These are phyloP conservation scores for Tangara arthus DNA, from an alignment of 2,797 vertebrate species.

Conservation along the genomic window DNA sequence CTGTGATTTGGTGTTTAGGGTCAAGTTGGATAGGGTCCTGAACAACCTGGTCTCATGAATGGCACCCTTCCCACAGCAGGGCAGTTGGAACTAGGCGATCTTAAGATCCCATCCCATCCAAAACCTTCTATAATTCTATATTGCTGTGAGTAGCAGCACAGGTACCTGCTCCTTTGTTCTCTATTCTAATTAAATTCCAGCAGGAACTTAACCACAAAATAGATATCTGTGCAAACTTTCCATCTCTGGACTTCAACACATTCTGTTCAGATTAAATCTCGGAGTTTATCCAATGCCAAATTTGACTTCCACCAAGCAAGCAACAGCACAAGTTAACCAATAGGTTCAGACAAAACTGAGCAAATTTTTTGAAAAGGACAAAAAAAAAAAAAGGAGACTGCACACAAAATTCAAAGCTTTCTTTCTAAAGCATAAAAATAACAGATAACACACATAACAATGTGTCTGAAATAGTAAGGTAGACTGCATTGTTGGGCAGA, in stretches of 20 bases:
- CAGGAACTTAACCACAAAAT: background rate
- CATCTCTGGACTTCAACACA: background rate
- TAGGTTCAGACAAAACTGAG: background rate
- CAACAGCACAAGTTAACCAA: background rate
- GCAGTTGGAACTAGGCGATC: background rate
- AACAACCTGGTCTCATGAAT: background rate
- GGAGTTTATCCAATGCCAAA: background rate
- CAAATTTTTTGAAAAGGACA: background rate
- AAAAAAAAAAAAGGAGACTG: background rate
- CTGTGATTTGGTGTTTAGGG: background rate
- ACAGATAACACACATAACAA: background rate
- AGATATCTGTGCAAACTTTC: background rate
- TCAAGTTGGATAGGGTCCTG: background rate
- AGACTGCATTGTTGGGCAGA: background rate
- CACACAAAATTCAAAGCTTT: background rate
- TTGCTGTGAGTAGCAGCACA: background rate
- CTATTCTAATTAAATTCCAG: background rate
- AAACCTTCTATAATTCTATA: background rate
- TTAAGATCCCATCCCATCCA: background rate
- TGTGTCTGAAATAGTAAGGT: background rate
- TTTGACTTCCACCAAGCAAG: background rate
- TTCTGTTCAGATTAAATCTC: background rate
- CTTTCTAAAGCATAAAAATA: background rate
- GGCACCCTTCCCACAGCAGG: background rate
- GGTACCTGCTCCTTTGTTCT: background rate